Base-by-base conservation (phyloP, 2,113 vertebrate species). In the Chauna torquata region DNA sequence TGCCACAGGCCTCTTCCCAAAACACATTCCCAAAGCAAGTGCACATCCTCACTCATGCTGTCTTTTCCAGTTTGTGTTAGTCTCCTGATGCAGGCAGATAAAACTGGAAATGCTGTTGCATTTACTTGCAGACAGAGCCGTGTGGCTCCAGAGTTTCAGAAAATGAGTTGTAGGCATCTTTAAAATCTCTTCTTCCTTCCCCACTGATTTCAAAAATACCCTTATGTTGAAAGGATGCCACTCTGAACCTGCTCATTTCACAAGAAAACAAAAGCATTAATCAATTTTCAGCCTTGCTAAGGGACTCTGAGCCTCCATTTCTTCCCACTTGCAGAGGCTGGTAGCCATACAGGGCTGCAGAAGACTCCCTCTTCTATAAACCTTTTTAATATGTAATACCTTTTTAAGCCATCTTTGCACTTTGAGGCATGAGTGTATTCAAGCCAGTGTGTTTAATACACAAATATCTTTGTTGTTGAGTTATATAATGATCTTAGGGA, bases 1-100 rank as follows among this genome's bases (percentile, higher is more conserved):
- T 18, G n/a, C 50, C 30, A 34, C 32, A 22, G n/a, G 23, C 75
- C 42, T 86, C 23, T 64, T 92, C 30, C 42, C n/a, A 66, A 27
- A 47, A 40, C 40, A 34, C 22, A 16, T 65, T 24, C 50, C 28
- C 32, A 16, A 78, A 74, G 38, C 45, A 32, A 57, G 6, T 8
- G 4, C 8, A 0, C 14, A 20, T 44, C 55, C 55, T 90, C 23
- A 14, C 16, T 92, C 1, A 0, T 75, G 52, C 34, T 82, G 22
- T 79, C 36, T 93, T 61, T 61, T 61, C 58, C 16, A 30, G 18
- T 89, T 40, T 40, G 7, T 5, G 1, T 65, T 84, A 22, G 22
- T 82, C n/a, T 85, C 47, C 49, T 66, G n/a, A 38, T 3, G 30
- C 0, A 0, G 52, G n/a, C 54, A 81, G 58, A 12, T 83, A 42